Evolutionary conservation across 2,888 invertebrate species (phyloP), one percentile per base, ranked within the genome.

Genomic region (Hyles lineata): DNA sequence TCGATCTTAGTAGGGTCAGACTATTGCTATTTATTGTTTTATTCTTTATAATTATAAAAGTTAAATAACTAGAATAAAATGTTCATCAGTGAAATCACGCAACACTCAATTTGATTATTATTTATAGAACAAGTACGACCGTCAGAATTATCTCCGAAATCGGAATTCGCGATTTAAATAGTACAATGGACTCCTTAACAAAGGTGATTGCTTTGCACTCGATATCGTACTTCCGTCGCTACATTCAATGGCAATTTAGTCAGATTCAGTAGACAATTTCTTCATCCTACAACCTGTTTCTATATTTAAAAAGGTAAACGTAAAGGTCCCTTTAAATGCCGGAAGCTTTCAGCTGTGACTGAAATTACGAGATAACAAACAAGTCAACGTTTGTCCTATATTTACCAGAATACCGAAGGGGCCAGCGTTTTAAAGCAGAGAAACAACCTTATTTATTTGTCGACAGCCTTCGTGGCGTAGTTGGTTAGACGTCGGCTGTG

Each of bases 201-300:
- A 55, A 55, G 55, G 55, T 55, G n/a, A 50, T 67, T 67, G 63
- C 35, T 50, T 67, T 21, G 43, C 23, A 17, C 2, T 35, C 15
- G 29, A 29, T 61, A 17, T 67, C 43, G 23, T 15, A 21, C 43
- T 67, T 67, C 67, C 67, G 43, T 50, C 43, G 23, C 43, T 67
- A 67, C 23, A 67, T 67, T 67, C 67, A 43, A 11, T 23, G 23
- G 17, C 43, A 50, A 67, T 67, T 67, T 67, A 23, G 21, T 1
- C 23, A 17, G n/a, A 63, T 63, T 63, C 63, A 35, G 35, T 15
- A 23, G 67, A 67, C 21, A 7, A 43, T 50, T 43, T 43, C 7
- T 23, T 43, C 21, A 15, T 21, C 23, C 21, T 32, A 21, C 35
- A 35, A n/a, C 6, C 17, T 55, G 21, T 11, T 43, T 15, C 43